Evolutionary conservation across 2,888 invertebrate species (phyloP).

Genomic region (Alviniconcha strummeri): DNA sequence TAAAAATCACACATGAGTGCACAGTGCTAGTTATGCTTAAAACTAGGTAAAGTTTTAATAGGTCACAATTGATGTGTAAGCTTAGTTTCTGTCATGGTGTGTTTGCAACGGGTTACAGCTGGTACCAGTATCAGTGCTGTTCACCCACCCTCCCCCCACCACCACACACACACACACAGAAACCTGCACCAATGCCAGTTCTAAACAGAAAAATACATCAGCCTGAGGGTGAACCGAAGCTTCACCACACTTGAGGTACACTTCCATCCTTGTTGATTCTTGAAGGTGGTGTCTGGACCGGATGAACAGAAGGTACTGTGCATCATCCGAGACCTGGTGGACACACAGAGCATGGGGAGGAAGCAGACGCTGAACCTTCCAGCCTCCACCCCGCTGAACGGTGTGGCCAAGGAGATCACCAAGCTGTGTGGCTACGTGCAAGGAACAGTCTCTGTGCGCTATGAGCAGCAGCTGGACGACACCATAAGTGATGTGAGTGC

Average conservation of each 20-base stretch:
- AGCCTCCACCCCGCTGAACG: slow-evolving; percentile 74
- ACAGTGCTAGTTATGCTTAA: too few relatives aligned
- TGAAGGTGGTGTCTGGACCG: slow-evolving; percentile 54
- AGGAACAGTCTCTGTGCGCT: slow-evolving; percentile 74
- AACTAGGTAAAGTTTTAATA: too few relatives aligned
- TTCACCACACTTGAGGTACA: too few relatives aligned
- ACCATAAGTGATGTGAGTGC: slow-evolving; percentile 9
- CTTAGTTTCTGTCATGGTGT: too few relatives aligned
- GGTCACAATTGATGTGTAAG: too few relatives aligned
- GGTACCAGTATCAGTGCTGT: too few relatives aligned
- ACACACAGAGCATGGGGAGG: slow-evolving; percentile 52
- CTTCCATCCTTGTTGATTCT: too few relatives aligned
- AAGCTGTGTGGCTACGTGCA: slow-evolving; percentile 75
- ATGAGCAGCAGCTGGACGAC: slow-evolving; percentile 47
- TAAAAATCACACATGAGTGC: too few relatives aligned
- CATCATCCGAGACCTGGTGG: slow-evolving; percentile 74
- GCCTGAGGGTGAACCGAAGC: too few relatives aligned
- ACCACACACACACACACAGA: slow-evolving; percentile 6
- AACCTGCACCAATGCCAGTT: too few relatives aligned
- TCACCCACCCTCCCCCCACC: background rate
- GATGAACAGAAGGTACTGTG: slow-evolving; percentile 72
- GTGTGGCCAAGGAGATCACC: slow-evolving; percentile 76
- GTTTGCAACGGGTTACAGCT: too few relatives aligned
- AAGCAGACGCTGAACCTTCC: slow-evolving; percentile 72
- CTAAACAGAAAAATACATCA: too few relatives aligned